phyloP scores from a whole-genome alignment of 2,113 vertebrate genomes.

The Daboia siamensis region DNA sequence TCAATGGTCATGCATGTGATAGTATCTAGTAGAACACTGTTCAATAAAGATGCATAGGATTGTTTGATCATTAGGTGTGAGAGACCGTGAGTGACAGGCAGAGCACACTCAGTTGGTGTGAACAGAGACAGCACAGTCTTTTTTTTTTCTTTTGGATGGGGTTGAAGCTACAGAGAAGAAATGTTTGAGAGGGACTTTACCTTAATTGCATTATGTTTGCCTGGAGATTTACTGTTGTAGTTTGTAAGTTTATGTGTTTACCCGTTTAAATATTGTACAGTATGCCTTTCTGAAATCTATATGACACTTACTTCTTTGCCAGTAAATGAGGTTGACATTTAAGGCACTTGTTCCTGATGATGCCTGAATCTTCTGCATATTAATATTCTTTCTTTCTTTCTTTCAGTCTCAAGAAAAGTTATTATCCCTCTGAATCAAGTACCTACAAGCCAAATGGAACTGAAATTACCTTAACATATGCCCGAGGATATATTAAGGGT shows the following conservation, averaged over 20 bases:
- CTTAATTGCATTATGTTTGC: no score
- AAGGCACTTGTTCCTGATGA: background rate
- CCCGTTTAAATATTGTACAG: background rate
- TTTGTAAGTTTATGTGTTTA: background rate
- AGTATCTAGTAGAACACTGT: background rate
- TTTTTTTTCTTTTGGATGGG: no score
- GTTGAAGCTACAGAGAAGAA: background rate
- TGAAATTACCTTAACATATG: conserved; percentile 86
- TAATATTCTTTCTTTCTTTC: background rate
- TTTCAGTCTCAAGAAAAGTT: conserved; percentile 86
- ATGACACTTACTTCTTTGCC: background rate
- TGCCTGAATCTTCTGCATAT: background rate
- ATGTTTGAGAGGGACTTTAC: background rate
- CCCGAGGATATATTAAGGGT: conserved; percentile 84
- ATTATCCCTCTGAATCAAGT: conserved; percentile 81
- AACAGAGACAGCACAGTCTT: no score
- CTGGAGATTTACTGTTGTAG: background rate
- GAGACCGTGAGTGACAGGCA: no score
- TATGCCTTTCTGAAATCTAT: background rate
- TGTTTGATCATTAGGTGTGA: no score
- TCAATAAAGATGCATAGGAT: background rate
- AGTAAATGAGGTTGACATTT: background rate
- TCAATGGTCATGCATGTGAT: no score
- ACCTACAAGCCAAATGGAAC: conserved; percentile 86
- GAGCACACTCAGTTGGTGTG: no score